Base-by-base conservation (phyloP, 2,113 vertebrate genomes). In the Poicephalus gulielmi region DNA sequence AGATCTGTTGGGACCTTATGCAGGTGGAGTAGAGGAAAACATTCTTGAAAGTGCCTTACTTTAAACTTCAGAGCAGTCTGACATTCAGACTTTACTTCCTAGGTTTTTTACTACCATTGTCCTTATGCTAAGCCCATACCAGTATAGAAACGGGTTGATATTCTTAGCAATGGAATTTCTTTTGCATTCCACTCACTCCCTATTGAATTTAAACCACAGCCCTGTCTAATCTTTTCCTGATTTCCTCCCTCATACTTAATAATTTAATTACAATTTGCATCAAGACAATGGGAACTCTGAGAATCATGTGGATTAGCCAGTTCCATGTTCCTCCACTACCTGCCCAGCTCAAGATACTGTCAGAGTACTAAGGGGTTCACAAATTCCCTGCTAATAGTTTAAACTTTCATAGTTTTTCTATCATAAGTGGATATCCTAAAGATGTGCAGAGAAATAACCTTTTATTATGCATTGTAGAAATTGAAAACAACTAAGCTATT, bases 121-220 rank as follows among this genome's bases (percentile, higher is more conserved):
- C 18, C 16, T 78, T 53, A 47, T 17, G 14, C 13, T 50, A 76
- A 83, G 27, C 30, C 49, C 18, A 17, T 41, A 49, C 41, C 41
- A 41, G 43, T n/a, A 30, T 4, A 37, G 52, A 79, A 76, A 68
- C 6, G 8, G 1, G 11, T 53, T 0, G 0, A 53, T 85, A 68
- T 44, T 64, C 52, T 71, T 83, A 80, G 41, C 49, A 64, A 16
- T 30, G 13, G n/a, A 85, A 69, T 44, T 88, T 66, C n/a, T 82
- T 69, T 78, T 60, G 28, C 11, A 23, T 82, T 85, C 53, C 2
- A 11, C 3, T 55, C 1, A 0, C 5, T 68, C 35, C 11, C 31
- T 62, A 9, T 4, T 37, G 35, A 90, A 64, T 76, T 69, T 57
- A 66, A 88, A 87, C 31, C 11, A 63, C 8, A 90, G 9, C 11